Conservation (phyloP, 2,888 invertebrate genomes). For the Augiades crinisus region DNA sequence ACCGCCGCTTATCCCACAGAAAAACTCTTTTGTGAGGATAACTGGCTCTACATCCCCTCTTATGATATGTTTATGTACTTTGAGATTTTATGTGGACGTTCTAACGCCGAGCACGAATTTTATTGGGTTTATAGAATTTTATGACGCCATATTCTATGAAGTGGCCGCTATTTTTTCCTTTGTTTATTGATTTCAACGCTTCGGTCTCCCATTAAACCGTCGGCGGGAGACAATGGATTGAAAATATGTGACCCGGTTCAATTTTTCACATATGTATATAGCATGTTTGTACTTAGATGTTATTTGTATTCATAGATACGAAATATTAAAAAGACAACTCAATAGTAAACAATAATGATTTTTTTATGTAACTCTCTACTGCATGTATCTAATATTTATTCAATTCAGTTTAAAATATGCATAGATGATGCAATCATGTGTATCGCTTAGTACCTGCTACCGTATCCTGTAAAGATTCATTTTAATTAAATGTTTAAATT, state of each 20-base stretch:
- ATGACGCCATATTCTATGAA: constrained; percentile 69
- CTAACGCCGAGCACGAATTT: constrained; percentile 78
- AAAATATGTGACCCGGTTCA: not conserved
- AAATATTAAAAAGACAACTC: no score
- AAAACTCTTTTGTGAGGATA: constrained; percentile 77
- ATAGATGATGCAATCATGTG: no score
- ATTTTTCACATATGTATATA: not conserved
- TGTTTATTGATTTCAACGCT: constrained; percentile 74
- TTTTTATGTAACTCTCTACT: no score
- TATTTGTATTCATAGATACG: not conserved
- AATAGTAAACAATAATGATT: no score
- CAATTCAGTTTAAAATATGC: no score
- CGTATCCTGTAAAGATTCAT: no score
- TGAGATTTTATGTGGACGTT: constrained; percentile 80
- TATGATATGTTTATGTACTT: constrained; percentile 82
- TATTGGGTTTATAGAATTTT: constrained; percentile 81
- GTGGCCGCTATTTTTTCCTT: constrained; percentile 75
- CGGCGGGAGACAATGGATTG: constrained; percentile 33
- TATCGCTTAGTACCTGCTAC: no score
- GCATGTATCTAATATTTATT: no score
- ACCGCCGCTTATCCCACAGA: constrained; percentile 71
- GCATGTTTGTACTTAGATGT: not conserved
- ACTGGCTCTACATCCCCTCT: constrained; percentile 74
- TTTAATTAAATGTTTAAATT: no score
- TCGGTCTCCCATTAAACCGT: constrained; percentile 47